phyloP scores from a whole-genome alignment of 2,797 vertebrate species.

The Anomalospiza imberbis region DNA sequence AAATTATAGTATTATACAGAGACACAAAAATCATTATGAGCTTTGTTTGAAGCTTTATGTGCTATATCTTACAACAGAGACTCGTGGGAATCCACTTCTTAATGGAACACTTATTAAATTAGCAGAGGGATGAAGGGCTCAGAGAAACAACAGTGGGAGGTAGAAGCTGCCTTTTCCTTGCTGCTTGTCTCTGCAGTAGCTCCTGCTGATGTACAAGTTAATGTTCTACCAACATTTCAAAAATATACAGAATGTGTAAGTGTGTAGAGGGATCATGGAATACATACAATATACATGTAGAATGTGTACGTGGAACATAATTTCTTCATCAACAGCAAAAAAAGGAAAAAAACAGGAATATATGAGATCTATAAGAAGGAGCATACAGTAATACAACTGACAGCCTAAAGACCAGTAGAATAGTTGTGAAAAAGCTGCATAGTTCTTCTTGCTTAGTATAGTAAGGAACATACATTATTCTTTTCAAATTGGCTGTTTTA shows the following conservation, averaged over 20 bases:
- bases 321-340: not conserved
- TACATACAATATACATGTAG: not conserved
- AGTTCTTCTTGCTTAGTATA: not conserved
- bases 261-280: not conserved
- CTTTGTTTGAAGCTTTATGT: not conserved
- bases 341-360: not conserved
- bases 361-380: not conserved
- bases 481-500: not conserved
- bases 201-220: not conserved
- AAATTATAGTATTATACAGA: not conserved
- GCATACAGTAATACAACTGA: not conserved
- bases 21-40: not conserved
- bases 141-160: not conserved
- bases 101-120: not conserved
- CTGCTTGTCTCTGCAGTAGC: not conserved
- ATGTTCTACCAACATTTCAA: not conserved
- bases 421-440: not conserved
- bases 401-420: not conserved
- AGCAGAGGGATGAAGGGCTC: not conserved
- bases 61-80: not conserved
- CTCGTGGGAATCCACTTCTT: not conserved
- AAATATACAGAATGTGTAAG: not conserved
- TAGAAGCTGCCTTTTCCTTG: not conserved
- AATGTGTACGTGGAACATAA: not conserved
- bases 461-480: not conserved